Evolutionary conservation across 2,797 vertebrate genomes (phyloP).

Genomic region (Danio aesculapii): DNA sequence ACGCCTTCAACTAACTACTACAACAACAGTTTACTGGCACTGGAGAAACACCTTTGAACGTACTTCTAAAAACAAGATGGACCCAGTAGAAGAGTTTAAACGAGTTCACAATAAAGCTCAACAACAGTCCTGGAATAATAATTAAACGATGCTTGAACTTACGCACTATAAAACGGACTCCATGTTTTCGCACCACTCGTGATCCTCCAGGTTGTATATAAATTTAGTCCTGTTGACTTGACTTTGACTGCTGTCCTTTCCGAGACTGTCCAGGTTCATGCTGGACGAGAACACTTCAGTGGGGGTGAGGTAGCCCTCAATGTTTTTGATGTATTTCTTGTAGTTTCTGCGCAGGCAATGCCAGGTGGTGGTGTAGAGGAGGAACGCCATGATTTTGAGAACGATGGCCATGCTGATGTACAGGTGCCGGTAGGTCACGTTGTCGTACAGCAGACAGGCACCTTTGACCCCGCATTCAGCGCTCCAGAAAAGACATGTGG

Average conservation of each 20-base stretch:
- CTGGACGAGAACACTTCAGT: constrained; percentile 96
- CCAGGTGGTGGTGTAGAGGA: constrained; percentile 96
- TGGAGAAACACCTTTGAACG: constrained; percentile 66
- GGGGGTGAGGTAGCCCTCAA: constrained; percentile 87
- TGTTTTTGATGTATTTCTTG: constrained; percentile 94
- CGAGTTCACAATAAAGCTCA: constrained; percentile 59
- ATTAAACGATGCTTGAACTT: constrained; percentile 55
- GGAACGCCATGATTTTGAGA: constrained; percentile 93
- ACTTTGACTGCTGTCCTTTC: constrained; percentile 87
- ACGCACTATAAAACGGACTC: constrained; percentile 94
- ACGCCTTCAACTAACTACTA: constrained; percentile 61
- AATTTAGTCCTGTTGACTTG: constrained; percentile 92
- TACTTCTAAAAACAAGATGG: constrained; percentile 64
- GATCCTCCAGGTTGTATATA: constrained; percentile 98
- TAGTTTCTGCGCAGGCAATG: constrained; percentile 95
- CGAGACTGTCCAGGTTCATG: constrained; percentile 93
- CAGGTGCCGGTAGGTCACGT: constrained; percentile 90
- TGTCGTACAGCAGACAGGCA: constrained; percentile 94
- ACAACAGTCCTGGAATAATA: constrained; percentile 60
- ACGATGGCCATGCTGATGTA: constrained; percentile 96
- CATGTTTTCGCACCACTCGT: constrained; percentile 98
- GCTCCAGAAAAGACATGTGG: constrained; percentile 98
- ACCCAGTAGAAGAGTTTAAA: constrained; percentile 63
- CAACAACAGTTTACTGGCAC: constrained; percentile 66
- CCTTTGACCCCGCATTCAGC: constrained; percentile 91